Evolutionary conservation across 2,113 vertebrate species (phyloP).

Genomic region (Amazona guildingii): DNA sequence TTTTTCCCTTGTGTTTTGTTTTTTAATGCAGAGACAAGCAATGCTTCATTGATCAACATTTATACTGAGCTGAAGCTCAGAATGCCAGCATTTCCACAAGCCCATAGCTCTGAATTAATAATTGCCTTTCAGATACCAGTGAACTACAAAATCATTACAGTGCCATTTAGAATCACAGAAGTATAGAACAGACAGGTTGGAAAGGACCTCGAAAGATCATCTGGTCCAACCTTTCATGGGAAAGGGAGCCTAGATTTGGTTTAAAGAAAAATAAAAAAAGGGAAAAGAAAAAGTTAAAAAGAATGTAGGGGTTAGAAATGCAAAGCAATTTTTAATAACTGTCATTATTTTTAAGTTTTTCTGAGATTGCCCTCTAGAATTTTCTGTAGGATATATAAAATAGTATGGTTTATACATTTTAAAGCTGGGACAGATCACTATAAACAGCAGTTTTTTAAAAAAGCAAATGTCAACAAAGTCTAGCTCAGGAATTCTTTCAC

Average conservation of each 20-base stretch:
- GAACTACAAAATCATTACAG: not conserved
- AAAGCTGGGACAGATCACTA: not conserved
- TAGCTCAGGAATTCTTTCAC: not conserved
- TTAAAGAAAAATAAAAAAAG: not conserved
- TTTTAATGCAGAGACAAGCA: conserved; percentile 1
- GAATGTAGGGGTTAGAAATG: not conserved
- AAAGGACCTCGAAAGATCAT: not conserved
- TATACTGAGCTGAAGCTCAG: conserved; percentile 54
- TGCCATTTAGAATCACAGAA: not conserved
- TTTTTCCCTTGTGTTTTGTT: not conserved
- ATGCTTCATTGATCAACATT: conserved; percentile 42
- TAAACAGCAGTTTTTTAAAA: not conserved
- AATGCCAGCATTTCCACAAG: conserved; percentile 37
- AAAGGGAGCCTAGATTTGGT: not conserved
- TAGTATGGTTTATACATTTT: not conserved
- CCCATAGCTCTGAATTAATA: conserved; percentile 32
- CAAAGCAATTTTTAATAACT: not conserved
- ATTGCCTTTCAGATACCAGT: conserved; percentile 14
- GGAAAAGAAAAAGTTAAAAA: not conserved
- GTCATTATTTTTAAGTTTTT: not conserved
- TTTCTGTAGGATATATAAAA: not conserved
- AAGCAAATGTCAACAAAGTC: not conserved
- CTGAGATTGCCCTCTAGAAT: not conserved
- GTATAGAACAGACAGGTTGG: not conserved
- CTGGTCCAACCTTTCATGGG: not conserved